Evolutionary conservation across 2,113 vertebrate genomes (phyloP), one percentile per base, ranked within the genome.

Genomic region (Mus pahari): DNA sequence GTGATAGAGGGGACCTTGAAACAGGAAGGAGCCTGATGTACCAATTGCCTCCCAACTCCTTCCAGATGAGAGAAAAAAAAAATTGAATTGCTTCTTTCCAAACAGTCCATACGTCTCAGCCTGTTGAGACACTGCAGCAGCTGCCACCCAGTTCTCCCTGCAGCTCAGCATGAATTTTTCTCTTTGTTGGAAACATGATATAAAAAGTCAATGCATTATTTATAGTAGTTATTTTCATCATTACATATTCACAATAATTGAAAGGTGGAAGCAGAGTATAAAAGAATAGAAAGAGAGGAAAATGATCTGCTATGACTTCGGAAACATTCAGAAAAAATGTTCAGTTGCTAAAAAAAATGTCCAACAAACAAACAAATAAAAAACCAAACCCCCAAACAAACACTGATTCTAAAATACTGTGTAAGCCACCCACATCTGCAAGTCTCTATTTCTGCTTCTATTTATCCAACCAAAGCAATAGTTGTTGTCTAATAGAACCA

Each of bases 191-290:
- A 95, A 97, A 93, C 86, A 92, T 78, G 90, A 79, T 95, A 91
- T 95, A 96, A 97, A 97, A 97, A 97, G 88, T 94, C 95, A 96
- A 87, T 94, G 90, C 45, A 96, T 95, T 94, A 97, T 97, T 97
- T 97, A 97, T 95, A 92, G 92, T 83, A 94, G 86, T 92, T 97
- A 97, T 97, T 97, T 96, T 96, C 91, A 94, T 97, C 83, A 97
- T 97, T 97, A 95, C 60, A 53, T 95, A 97, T 78, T 97, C 97
- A 96, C 88, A 94, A 95, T 95, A 96, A 97, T 84, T 96, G 97
- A 96, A 97, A 97, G 93, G 94, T 96, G 14, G 81, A 96, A 95
- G 86, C 48, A 73, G 83, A 88, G 77, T 78, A 92, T 58, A 94
- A 94, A 90, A 89, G 64, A 96, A 92, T 77, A 86, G 66, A 95